phyloP scores from a whole-genome alignment of 2,113 vertebrate genomes.

The Arizona elegans region DNA sequence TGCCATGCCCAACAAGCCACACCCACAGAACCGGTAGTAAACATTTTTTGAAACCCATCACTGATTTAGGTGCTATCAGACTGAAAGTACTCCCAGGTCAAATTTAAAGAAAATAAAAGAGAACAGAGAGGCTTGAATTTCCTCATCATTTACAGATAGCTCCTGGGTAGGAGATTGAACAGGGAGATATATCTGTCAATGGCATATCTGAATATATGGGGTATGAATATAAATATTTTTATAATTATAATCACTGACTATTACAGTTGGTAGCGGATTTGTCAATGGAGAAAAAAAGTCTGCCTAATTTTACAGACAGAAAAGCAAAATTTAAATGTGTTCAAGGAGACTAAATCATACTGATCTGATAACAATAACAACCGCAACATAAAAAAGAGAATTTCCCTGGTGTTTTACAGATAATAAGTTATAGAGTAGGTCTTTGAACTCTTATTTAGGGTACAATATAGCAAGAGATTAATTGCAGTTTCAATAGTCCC shows the following conservation, averaged over 20 bases:
- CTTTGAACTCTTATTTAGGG: background rate
- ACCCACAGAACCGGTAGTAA: too few relatives aligned
- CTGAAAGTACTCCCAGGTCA: too few relatives aligned
- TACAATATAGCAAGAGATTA: background rate
- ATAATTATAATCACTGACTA: background rate
- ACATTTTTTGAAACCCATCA: too few relatives aligned
- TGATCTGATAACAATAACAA: background rate
- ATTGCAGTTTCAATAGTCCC: background rate
- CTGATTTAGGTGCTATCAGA: background rate
- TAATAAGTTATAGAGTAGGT: background rate
- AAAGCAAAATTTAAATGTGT: background rate
- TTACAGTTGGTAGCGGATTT: background rate
- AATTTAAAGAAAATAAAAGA: background rate
- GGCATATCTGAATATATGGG: background rate
- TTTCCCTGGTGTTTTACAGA: background rate
- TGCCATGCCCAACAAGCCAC: too few relatives aligned
- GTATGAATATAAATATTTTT: background rate
- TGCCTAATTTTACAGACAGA: background rate
- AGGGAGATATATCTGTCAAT: background rate
- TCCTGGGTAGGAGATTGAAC: background rate
- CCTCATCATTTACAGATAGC: background rate
- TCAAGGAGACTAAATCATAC: background rate
- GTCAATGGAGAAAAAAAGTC: background rate
- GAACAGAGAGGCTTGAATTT: background rate
- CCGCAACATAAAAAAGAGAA: background rate